Percentiles rank a stretch among this genome's conserved stretches.
Evolutionary conservation across 1,140 invertebrate genomes (phyloP).

Genomic region (Magallana gigas): DNA sequence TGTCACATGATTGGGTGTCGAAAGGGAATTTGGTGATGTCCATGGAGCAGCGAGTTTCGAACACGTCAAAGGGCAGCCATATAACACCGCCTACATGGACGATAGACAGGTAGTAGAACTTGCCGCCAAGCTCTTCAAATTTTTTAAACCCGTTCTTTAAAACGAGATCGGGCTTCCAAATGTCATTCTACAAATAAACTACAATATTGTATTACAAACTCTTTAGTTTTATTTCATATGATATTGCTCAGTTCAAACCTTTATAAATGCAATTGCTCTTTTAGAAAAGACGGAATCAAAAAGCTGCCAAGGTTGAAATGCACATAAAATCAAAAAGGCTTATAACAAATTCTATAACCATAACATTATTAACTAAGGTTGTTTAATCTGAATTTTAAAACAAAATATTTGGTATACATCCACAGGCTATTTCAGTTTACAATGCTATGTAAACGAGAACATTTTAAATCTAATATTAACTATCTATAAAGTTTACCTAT

Average conservation of each 20-base stretch:
- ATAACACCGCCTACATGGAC: not conserved
- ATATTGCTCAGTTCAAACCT: not conserved
- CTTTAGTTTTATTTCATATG: not conserved
- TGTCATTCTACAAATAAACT: not conserved
- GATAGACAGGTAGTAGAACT: constrained; percentile 19
- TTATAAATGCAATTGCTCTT: not conserved
- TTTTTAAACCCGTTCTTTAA: constrained; percentile 39
- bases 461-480: no score
- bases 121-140: constrained; percentile 43
- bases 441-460: no score
- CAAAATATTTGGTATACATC: no score
- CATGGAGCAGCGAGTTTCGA: constrained; percentile 45
- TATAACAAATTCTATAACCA: no score
- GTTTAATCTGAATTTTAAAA: no score
- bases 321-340: no score
- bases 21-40: constrained; percentile 41
- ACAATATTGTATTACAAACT: not conserved
- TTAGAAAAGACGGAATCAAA: constrained; percentile 33
- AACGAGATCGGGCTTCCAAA: constrained; percentile 50
- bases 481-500: no score
- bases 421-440: no score
- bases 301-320: not conserved
- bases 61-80: constrained; percentile 43
- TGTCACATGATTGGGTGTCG: constrained; percentile 41
- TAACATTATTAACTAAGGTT: no score